Evolutionary conservation across 2,113 vertebrate genomes (phyloP), one percentile per base, ranked within the genome.

Genomic region (Corydoras maculifer): DNA sequence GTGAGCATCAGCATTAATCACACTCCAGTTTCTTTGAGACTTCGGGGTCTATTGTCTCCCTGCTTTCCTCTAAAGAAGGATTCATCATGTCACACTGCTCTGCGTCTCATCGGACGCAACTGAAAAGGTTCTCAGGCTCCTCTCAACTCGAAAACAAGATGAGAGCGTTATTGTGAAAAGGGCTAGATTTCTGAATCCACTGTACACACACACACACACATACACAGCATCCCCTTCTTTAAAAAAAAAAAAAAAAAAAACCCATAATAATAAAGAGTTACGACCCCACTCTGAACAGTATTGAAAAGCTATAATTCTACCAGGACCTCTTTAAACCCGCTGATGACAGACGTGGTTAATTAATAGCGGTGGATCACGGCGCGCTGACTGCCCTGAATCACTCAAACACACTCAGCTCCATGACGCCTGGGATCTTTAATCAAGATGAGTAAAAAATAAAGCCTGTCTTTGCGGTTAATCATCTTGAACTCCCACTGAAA

Each of bases 111-210:
- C 30, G 57, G 14, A 58, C 15, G 29, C 55, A n/a, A 66, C n/a
- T 51, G 63, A n/a, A n/a, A 9, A 67, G 72, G 68, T 10, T 61
- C 53, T 59, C 13, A 2, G 15, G 68, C 11, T 62, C n/a, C 9
- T 62, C 31, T 14, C 58, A 62, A 8, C 35, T 43, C 35, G 7
- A 43, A 43, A 43, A 43, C 35, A 43, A 43, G 35, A 43, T 43
- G 35, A 43, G 35, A 43, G 35, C 1, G 35, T 43, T 43, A 43
- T 43, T 43, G 35, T 43, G 7, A 43, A 43, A 43, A 43, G 4
- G 74, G 62, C 15, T 76, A 57, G 4, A 32, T 48, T 59, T 68
- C 58, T 63, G 69, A 68, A 73, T 77, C 62, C 60, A 59, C 66
- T 69, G 65, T 35, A 43, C 35, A 43, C 35, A 43, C 35, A 43